A percentile compares a stretch with the other conserved stretches of the same genome.
Conservation (phyloP, 2,113 vertebrate genomes). For the Podiceps cristatus region DNA sequence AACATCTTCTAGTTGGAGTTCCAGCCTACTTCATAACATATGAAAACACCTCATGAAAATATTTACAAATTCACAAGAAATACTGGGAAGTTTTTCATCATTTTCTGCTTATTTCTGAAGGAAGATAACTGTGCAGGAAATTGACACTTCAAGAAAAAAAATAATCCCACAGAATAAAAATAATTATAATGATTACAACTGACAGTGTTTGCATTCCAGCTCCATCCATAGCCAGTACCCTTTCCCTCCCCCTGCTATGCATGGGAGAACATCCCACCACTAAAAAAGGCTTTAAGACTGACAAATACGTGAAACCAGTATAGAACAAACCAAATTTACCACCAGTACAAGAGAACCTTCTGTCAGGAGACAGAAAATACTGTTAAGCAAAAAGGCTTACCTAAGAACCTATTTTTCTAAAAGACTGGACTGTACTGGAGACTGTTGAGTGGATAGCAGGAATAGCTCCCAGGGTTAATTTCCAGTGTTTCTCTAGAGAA, state of each 20-base stretch:
- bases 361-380: background rate
- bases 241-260: rapidly evolving
- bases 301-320: background rate
- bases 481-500: background rate
- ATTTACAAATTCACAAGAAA: background rate
- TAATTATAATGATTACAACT: rapidly evolving
- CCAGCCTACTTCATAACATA: background rate
- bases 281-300: background rate
- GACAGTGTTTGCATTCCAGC: background rate
- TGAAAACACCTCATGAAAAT: background rate
- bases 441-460: background rate
- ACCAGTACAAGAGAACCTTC: background rate
- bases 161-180: background rate
- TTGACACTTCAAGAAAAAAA: background rate
- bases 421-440: too few species aligned
- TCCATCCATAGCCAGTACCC: background rate
- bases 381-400: background rate
- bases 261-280: background rate
- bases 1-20: background rate
- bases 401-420: background rate
- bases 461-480: background rate
- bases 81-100: background rate
- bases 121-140: background rate
- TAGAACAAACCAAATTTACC: background rate
- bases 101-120: background rate